A percentile compares a stretch with the other conserved stretches of the same genome.
Evolutionary conservation across 2,113 vertebrate species (phyloP).

Genomic region (Fregetta grallaria): DNA sequence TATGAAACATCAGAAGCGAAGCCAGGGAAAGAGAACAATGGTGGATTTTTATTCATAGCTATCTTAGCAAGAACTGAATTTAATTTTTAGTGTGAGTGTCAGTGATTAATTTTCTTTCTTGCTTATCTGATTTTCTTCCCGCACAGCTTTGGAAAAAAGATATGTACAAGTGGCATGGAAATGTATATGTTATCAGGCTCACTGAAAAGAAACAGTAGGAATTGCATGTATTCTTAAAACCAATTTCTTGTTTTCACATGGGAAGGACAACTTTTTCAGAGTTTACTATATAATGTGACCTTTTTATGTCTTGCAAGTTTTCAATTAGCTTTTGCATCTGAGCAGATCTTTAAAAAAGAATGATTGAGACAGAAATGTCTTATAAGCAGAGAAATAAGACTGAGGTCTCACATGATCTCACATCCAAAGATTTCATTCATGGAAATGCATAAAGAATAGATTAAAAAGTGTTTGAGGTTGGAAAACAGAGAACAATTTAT

Average conservation of each 20-base stretch:
- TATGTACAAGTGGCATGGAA: neutral
- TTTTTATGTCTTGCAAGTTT: conserved; percentile 1
- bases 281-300: neutral
- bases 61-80: neutral
- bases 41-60: neutral
- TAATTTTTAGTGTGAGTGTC: neutral
- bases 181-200: neutral
- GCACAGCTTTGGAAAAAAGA: neutral
- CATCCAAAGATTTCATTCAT: conserved; percentile 22
- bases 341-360: neutral
- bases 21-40: neutral
- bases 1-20: neutral
- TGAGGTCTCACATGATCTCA: neutral
- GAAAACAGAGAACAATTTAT: neutral
- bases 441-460: conserved; percentile 11
- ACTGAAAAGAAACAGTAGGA: neutral
- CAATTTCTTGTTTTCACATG: neutral
- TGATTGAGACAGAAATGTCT: neutral
- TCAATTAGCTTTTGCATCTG: conserved; percentile 35
- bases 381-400: conserved; percentile 2
- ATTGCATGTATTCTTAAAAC: neutral
- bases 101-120: neutral
- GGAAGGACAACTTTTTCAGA: neutral
- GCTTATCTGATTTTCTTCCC: neutral
- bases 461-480: neutral